phyloP scores from a whole-genome alignment of 1,140 invertebrate species.

The Drosophila persimilis region DNA sequence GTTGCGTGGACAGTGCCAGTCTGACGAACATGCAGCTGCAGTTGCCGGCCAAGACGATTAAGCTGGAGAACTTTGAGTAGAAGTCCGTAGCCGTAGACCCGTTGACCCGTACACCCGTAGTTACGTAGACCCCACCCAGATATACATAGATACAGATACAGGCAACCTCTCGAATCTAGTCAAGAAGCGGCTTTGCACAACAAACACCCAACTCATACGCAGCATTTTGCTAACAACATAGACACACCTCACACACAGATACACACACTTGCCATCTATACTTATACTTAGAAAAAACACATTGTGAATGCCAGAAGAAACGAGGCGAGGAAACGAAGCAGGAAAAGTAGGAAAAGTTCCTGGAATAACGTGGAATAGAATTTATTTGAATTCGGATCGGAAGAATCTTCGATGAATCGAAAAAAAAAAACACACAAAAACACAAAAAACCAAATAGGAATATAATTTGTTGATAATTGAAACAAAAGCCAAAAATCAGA shows the following conservation, averaged over 20 bases:
- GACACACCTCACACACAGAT: slow-evolving; percentile 6
- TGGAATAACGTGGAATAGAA: slow-evolving; percentile 27
- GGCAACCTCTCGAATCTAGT: slow-evolving; percentile 60
- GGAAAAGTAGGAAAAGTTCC: neutral
- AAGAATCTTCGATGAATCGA: slow-evolving; percentile 1
- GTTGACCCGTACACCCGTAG: neutral
- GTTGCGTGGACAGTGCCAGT: slow-evolving; percentile 63
- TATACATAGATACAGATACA: slow-evolving; percentile 9
- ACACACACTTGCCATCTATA: slow-evolving; percentile 41
- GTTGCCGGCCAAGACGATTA: slow-evolving; percentile 59
- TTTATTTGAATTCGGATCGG: slow-evolving; percentile 32
- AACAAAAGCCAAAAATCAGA: slow-evolving; percentile 25
- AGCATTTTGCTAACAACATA: slow-evolving; percentile 4
- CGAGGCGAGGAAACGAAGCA: neutral
- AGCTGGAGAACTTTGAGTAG: slow-evolving; percentile 62
- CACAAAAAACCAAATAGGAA: slow-evolving; percentile 11
- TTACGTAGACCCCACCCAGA: slow-evolving; percentile 8
- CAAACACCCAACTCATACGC: slow-evolving; percentile 7
- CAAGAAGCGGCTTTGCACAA: slow-evolving; percentile 50
- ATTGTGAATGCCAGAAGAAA: slow-evolving; percentile 53
- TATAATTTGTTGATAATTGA: slow-evolving; percentile 57
- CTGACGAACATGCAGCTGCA: slow-evolving; percentile 51
- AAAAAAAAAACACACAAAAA: slow-evolving; percentile 1
- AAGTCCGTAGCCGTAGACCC: neutral
- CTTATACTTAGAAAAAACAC: slow-evolving; percentile 20